Evolutionary conservation across 2,113 vertebrate species (phyloP).

Genomic region (Urocolius indicus): DNA sequence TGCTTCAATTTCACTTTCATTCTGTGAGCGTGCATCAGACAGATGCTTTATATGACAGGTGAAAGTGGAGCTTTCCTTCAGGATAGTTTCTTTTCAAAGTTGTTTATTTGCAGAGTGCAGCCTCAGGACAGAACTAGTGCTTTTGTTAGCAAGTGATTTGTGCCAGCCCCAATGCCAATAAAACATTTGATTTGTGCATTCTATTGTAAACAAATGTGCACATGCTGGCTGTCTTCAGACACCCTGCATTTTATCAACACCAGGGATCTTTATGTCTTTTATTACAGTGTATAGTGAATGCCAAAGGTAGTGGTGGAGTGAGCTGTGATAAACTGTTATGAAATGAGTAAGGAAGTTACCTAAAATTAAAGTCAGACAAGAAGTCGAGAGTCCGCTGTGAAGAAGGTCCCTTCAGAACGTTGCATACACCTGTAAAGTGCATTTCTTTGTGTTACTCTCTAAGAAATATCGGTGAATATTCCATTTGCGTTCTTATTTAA

Average conservation of each 20-base stretch:
- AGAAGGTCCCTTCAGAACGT: not conserved
- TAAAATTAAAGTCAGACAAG: not conserved
- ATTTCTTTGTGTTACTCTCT: not conserved
- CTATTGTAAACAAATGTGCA: not conserved
- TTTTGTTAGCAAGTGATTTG: conserved; percentile 19
- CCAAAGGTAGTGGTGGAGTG: not conserved
- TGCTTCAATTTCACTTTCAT: not conserved
- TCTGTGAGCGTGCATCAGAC: not conserved
- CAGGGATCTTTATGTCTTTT: not conserved
- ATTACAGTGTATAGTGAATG: not conserved
- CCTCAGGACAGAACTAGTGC: not conserved
- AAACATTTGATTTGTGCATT: not conserved
- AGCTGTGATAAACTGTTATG: not conserved
- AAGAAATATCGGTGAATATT: not conserved
- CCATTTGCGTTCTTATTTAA: not conserved
- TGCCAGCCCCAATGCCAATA: not conserved
- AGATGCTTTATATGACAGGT: not conserved
- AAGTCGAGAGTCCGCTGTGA: not conserved
- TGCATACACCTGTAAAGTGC: not conserved
- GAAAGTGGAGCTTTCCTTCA: conserved; percentile 4
- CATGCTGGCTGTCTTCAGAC: not conserved
- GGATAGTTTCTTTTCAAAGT: not conserved
- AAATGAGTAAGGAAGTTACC: not conserved
- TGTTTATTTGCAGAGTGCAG: not conserved
- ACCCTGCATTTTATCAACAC: not conserved